A percentile compares a stretch with the other conserved stretches of the same genome.
phyloP scores from a whole-genome alignment of 2,797 vertebrate species.

The Chromobotia macracanthus region DNA sequence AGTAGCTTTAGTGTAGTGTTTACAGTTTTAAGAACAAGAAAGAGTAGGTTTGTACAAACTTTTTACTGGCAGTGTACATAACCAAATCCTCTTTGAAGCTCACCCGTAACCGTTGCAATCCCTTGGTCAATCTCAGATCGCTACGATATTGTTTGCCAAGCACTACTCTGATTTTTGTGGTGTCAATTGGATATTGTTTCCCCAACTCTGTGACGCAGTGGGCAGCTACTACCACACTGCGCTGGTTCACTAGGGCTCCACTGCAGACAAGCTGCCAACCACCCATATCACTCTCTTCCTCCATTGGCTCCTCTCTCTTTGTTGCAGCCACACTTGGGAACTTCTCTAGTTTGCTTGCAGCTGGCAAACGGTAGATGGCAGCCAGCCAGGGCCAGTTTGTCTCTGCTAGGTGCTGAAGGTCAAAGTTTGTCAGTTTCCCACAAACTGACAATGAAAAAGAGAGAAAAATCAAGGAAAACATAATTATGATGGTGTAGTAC shows the following conservation, averaged over 20 bases:
- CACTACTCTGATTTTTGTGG: slow-evolving; percentile 86
- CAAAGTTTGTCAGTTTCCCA: slow-evolving; percentile 87
- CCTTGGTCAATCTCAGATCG: slow-evolving; percentile 85
- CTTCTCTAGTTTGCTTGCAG: slow-evolving; percentile 71
- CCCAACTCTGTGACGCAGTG: slow-evolving; percentile 94
- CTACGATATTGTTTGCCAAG: slow-evolving; percentile 91
- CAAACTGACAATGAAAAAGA: slow-evolving; percentile 81
- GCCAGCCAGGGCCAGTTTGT: slow-evolving; percentile 94
- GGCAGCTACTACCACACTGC: slow-evolving; percentile 89
- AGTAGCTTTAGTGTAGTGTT: too few relatives aligned
- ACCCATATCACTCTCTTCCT: slow-evolving; percentile 53
- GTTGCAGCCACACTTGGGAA: slow-evolving; percentile 63
- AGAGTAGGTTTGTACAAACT: too few relatives aligned
- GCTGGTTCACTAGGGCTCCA: slow-evolving; percentile 91
- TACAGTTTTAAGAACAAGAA: too few relatives aligned
- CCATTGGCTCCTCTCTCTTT: slow-evolving; percentile 58
- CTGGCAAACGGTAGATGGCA: slow-evolving; percentile 86
- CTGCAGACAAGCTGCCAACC: slow-evolving; percentile 94
- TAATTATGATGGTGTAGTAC: neutral
- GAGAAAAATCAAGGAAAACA: neutral
- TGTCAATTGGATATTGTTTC: slow-evolving; percentile 84
- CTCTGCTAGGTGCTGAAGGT: slow-evolving; percentile 78
- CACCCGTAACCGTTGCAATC: slow-evolving; percentile 88
- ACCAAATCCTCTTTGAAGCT: slow-evolving; percentile 57
- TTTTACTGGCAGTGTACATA: neutral